Evolutionary conservation across 2,113 vertebrate genomes (phyloP).

Genomic region (Abramis brama): DNA sequence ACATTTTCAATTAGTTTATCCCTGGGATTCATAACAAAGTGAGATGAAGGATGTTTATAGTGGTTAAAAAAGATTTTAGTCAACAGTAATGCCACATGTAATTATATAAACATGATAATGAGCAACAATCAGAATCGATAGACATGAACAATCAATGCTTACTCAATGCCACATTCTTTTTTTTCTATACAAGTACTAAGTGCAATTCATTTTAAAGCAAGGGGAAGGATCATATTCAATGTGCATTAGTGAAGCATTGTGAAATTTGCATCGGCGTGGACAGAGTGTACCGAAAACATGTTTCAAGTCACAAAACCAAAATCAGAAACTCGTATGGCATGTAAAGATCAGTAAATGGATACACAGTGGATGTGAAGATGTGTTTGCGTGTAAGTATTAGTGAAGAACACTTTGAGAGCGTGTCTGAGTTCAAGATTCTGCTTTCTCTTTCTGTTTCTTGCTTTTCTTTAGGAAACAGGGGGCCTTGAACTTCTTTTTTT

Average conservation of each 20-base stretch:
- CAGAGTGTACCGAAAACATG: constrained; percentile 31
- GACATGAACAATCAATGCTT: constrained; percentile 61
- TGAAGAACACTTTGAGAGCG: neutral
- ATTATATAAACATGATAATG: constrained; percentile 61
- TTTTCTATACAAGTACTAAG: constrained; percentile 65
- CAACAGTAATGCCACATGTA: constrained; percentile 22
- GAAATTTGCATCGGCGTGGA: neutral
- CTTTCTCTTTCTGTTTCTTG: constrained; percentile 95
- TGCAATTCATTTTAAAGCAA: constrained; percentile 51
- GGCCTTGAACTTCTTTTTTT: constrained; percentile 99
- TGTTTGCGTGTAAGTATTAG: constrained; percentile 19
- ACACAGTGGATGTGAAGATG: constrained; percentile 49
- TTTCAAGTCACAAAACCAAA: constrained; percentile 46
- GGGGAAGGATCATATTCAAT: constrained; percentile 3
- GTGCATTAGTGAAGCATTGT: constrained; percentile 28
- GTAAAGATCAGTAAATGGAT: constrained; percentile 46
- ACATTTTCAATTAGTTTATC: neutral
- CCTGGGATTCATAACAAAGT: constrained; percentile 40
- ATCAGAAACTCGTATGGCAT: constrained; percentile 9
- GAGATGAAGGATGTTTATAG: neutral
- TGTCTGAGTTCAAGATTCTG: constrained; percentile 81
- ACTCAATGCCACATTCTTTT: constrained; percentile 65
- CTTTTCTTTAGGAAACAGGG: constrained; percentile 97
- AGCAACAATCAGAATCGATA: constrained; percentile 59
- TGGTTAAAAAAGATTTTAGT: constrained; percentile 18